A percentile compares a stretch with the other conserved stretches of the same genome.
Conservation (phyloP, 2,888 invertebrate genomes). For the Marasmarcha lunaedactyla region DNA sequence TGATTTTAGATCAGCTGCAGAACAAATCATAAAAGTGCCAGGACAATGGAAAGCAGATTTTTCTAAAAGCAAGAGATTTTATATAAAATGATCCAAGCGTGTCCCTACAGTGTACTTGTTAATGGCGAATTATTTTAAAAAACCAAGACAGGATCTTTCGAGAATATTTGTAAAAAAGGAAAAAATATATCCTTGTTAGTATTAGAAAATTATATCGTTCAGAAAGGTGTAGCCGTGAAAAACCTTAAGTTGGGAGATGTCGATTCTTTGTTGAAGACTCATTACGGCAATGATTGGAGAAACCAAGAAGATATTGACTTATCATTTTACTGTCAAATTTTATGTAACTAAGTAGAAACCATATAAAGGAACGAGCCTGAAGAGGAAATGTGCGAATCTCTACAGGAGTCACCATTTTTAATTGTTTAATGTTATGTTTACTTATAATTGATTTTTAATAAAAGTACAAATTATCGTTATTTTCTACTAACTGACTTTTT, state of each 20-base stretch:
- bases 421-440: slow-evolving; percentile 1
- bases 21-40: too few species aligned
- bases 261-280: slow-evolving; percentile 2
- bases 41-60: too few species aligned
- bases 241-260: slow-evolving; percentile 2
- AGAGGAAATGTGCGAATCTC: background rate
- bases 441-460: background rate
- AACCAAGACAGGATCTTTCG: slow-evolving; percentile 1
- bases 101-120: slow-evolving; percentile 6
- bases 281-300: slow-evolving; percentile 3
- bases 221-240: slow-evolving; percentile 1
- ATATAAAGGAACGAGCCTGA: slow-evolving; percentile 1
- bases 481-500: background rate
- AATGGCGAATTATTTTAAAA: slow-evolving; percentile 1
- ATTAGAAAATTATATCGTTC: background rate
- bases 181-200: slow-evolving; percentile 3
- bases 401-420: slow-evolving; percentile 2
- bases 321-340: slow-evolving; percentile 2
- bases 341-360: background rate
- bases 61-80: too few species aligned
- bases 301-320: slow-evolving; percentile 1
- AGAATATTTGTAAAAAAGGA: slow-evolving; percentile 1
- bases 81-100: too few species aligned
- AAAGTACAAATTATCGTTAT: background rate
- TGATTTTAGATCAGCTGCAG: too few species aligned